Conservation (phyloP, 2,888 invertebrate genomes). For the Biston stratarius region DNA sequence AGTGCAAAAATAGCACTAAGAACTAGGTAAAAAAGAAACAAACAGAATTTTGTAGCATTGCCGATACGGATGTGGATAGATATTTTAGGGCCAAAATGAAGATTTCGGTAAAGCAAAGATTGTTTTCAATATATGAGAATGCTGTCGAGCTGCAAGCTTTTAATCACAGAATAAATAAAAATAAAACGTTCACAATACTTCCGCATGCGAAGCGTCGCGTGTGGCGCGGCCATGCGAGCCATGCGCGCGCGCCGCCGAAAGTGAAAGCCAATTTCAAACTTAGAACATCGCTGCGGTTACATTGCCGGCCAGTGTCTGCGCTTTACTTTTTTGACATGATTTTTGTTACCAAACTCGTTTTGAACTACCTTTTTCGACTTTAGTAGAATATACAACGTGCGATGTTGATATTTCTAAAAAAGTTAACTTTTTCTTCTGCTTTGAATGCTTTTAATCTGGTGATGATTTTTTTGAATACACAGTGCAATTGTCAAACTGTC, state of each 20-base stretch:
- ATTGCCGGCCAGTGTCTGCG: constrained; percentile 40
- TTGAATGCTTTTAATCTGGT: no score
- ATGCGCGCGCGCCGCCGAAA: constrained; percentile 52
- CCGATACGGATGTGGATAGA: neutral
- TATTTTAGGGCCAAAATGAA: neutral
- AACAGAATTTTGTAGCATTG: neutral
- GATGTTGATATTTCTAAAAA: neutral
- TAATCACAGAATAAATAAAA: neutral
- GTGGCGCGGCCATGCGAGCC: constrained; percentile 37
- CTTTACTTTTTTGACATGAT: constrained; percentile 49
- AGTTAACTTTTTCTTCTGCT: no score
- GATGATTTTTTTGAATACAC: neutral
- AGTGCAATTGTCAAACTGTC: no score
- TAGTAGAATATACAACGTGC: neutral
- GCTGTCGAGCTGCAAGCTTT: neutral
- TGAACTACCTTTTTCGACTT: neutral
- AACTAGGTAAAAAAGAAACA: neutral
- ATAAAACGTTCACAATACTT: constrained; percentile 21
- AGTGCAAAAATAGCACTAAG: neutral
- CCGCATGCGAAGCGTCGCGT: constrained; percentile 31
- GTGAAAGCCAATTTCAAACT: constrained; percentile 70
- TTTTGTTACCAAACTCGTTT: constrained; percentile 33
- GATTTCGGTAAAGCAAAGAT: neutral
- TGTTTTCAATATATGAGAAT: neutral
- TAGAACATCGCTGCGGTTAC: constrained; percentile 58